Conservation (phyloP, 2,888 invertebrate genomes). For the Salpingus planirostris region DNA sequence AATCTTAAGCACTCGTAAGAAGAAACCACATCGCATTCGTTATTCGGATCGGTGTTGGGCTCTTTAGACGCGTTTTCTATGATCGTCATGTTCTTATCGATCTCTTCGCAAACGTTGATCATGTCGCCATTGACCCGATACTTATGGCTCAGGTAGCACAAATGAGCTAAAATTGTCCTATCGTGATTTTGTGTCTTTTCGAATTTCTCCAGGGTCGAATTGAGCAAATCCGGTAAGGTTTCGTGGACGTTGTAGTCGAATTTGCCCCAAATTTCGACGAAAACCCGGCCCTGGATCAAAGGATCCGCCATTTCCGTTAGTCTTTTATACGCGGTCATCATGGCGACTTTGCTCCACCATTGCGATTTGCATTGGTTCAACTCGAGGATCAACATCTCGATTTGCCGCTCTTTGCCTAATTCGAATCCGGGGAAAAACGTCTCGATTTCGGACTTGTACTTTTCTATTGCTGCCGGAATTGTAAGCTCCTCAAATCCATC, state of each 20-base stretch:
- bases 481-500: neutral
- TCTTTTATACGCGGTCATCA: slow-evolving; percentile 3
- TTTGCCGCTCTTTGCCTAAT: slow-evolving; percentile 1
- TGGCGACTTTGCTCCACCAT: slow-evolving; percentile 11
- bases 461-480: slow-evolving; percentile 4
- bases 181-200: neutral
- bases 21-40: slow-evolving; percentile 8
- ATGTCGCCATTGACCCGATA: slow-evolving; percentile 4
- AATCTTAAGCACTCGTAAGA: slow-evolving; percentile 7
- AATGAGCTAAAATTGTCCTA: slow-evolving; percentile 3
- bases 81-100: slow-evolving; percentile 4
- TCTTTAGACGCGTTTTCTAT: neutral
- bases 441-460: neutral
- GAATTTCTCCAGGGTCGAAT: slow-evolving; percentile 1
- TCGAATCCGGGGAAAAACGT: too few relatives aligned
- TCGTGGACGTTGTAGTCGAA: slow-evolving; percentile 4
- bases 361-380: slow-evolving; percentile 1
- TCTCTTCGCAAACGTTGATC: slow-evolving; percentile 4
- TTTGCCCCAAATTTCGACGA: slow-evolving; percentile 8
- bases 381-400: slow-evolving; percentile 6
- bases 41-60: slow-evolving; percentile 1
- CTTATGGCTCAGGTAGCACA: slow-evolving; percentile 8
- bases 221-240: slow-evolving; percentile 2
- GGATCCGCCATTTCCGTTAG: slow-evolving; percentile 3
- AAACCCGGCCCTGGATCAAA: neutral